phyloP scores from a whole-genome alignment of 2,888 invertebrate species.

The Capitulum mitella region DNA sequence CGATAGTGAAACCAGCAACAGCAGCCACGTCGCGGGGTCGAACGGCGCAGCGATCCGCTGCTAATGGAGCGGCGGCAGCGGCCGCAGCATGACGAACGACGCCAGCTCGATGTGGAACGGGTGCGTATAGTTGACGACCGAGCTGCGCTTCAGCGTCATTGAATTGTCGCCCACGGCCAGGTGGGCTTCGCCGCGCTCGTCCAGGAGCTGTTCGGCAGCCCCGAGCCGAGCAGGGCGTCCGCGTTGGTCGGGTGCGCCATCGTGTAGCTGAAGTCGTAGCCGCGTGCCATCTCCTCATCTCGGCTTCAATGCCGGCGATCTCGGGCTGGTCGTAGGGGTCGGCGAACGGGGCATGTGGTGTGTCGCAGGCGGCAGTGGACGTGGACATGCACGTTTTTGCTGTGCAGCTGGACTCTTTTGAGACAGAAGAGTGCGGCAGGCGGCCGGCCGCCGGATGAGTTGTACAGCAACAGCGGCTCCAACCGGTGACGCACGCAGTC shows the following conservation, averaged over 20 bases:
- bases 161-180: slow-evolving; percentile 6
- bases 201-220: background rate
- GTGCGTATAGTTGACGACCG: slow-evolving; percentile 39
- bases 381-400: background rate
- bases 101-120: slow-evolving; percentile 39
- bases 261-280: background rate
- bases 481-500: background rate
- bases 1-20: slow-evolving; percentile 43
- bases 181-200: background rate
- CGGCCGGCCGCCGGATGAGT: background rate
- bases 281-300: background rate
- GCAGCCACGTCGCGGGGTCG: slow-evolving; percentile 44
- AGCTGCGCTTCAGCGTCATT: background rate
- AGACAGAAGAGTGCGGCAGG: background rate
- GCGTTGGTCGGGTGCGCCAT: background rate
- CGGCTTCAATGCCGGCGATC: background rate
- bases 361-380: background rate
- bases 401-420: background rate
- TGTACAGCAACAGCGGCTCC: background rate
- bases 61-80: slow-evolving; percentile 43
- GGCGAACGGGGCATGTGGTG: background rate
- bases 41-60: slow-evolving; percentile 37
- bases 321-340: background rate
- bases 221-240: background rate
- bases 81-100: slow-evolving; percentile 35